Evolutionary conservation across 2,113 vertebrate genomes (phyloP).

Genomic region (Muntiacus reevesi): DNA sequence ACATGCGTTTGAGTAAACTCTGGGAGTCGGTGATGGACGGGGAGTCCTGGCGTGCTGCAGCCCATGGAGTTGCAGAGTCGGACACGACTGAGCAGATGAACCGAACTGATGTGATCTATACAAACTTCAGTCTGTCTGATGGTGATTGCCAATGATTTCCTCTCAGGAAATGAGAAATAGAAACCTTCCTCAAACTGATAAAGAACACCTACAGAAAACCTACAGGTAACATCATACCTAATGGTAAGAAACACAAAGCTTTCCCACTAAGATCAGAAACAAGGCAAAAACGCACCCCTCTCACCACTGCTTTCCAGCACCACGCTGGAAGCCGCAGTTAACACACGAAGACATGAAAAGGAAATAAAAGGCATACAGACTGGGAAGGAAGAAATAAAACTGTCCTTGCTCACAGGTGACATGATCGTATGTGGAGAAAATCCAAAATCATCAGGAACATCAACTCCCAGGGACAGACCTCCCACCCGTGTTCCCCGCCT

Average conservation of each 20-base stretch:
- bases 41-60: too few relatives aligned
- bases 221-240: background rate
- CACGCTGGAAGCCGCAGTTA: background rate
- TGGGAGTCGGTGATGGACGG: too few relatives aligned
- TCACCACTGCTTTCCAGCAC: background rate
- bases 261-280: background rate
- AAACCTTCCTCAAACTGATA: background rate
- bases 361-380: background rate
- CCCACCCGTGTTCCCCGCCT: accelerated
- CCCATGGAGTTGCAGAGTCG: too few relatives aligned
- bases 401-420: background rate
- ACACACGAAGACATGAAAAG: accelerated
- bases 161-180: background rate
- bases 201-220: background rate
- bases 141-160: background rate
- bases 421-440: background rate
- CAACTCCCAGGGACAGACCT: background rate
- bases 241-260: background rate
- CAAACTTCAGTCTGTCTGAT: too few relatives aligned
- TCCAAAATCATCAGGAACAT: background rate
- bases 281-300: background rate
- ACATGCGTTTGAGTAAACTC: too few relatives aligned
- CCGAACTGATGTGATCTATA: background rate
- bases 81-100: too few relatives aligned
- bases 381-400: background rate